Conservation (phyloP, 2,888 invertebrate species). For the Halictus quadricinctus region DNA sequence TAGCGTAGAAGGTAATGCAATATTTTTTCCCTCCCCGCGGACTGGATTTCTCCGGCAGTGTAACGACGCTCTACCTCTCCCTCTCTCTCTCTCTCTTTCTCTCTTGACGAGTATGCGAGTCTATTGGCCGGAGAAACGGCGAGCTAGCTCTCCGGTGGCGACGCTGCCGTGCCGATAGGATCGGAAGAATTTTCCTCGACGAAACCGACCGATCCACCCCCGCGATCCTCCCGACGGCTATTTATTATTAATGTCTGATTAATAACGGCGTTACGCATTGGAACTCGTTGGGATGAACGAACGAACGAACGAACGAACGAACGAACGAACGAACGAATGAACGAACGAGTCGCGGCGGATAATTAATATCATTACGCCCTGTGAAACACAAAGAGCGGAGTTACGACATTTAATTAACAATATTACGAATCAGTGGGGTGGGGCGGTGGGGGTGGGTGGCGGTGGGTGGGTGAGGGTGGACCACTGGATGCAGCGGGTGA, state of each 20-base stretch:
- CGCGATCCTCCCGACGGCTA: slow-evolving; percentile 14
- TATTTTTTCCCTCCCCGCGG: slow-evolving; percentile 70
- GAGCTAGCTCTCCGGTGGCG: neutral
- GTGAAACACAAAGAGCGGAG: slow-evolving; percentile 63
- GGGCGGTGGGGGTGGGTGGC: neutral
- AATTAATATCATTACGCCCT: slow-evolving; percentile 63
- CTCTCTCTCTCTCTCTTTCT: neutral
- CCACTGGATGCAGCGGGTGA: neutral
- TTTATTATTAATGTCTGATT: slow-evolving; percentile 58
- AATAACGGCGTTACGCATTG: slow-evolving; percentile 58
- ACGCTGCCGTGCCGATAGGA: too few relatives aligned
- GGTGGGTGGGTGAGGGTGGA: neutral
- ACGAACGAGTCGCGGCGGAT: slow-evolving; percentile 56
- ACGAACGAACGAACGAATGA: slow-evolving; percentile 40
- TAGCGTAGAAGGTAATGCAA: slow-evolving; percentile 75
- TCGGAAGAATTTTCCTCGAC: slow-evolving; percentile 25
- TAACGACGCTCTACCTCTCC: slow-evolving; percentile 14
- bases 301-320: slow-evolving; percentile 12
- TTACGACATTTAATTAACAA: slow-evolving; percentile 65
- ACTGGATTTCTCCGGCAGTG: slow-evolving; percentile 51
- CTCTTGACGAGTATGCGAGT: neutral
- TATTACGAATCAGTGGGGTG: slow-evolving; percentile 58
- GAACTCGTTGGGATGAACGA: slow-evolving; percentile 47
- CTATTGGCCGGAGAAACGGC: slow-evolving; percentile 17
- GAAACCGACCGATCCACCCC: neutral